Evolutionary conservation across 2,113 vertebrate species (phyloP), one percentile per base, ranked within the genome.

Genomic region (Erinaceus europaeus): DNA sequence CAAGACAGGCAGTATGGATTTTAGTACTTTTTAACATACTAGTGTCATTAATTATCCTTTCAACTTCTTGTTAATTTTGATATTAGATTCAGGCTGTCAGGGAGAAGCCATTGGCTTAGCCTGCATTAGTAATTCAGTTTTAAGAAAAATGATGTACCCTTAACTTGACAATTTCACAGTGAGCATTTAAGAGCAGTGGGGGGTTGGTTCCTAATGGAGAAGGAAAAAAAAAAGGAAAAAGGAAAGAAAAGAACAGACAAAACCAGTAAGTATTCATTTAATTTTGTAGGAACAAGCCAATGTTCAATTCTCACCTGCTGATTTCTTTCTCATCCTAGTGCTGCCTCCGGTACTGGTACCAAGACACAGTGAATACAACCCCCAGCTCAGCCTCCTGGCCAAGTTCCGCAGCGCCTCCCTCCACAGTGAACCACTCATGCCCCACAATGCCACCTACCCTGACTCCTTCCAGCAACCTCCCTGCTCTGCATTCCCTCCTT

Each of bases 331-430:
- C n/a, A 40, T 88, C 94, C 53, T 93, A 99, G 99, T 99, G 91
- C 96, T 99, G 81, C 99, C 99, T 34, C 99, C 99, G 0, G 98
- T 99, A 40, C 97, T 99, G 0, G 99, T 99, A 73, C 99, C 98
- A n/a, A 98, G 99, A 57, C 98, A 99, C 97, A 99, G 99, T 0
- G 99, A 99, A 94, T 99, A 99, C 89, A 99, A 99, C 97, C 98
- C 99, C n/a, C 98, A 99, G 91, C 98, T 99, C 97, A 99, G 99
- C 94, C 97, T 99, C 12, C 97, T 99, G 29, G 99, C 98, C 84
- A 98, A 98, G 95, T 99, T 99, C 95, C 97, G 98, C 79, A 98
- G 98, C 18, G 95, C 99, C 74, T 99, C 98, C 23, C 97, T 99
- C 44, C 98, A 98, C 97, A 98, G 96, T 0, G 98, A 99, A 95